Evolutionary conservation across 2,113 vertebrate genomes (phyloP).

Genomic region (Poeciliopsis prolifica): DNA sequence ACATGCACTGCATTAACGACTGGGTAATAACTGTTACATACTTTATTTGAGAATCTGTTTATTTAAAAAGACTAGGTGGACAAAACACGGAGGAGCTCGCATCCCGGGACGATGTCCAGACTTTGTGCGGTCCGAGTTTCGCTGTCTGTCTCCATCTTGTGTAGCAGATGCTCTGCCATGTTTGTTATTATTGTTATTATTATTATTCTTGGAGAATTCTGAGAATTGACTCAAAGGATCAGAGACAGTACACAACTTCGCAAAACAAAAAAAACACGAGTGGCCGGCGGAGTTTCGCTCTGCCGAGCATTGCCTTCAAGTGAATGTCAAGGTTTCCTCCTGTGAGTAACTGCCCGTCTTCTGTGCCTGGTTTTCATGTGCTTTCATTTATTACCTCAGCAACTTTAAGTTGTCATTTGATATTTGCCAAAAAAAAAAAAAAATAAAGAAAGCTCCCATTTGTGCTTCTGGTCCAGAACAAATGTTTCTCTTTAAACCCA

Average conservation of each 20-base stretch:
- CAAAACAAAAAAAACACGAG: slow-evolving; percentile 13
- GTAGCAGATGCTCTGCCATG: not conserved
- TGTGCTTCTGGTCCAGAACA: not conserved
- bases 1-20: slow-evolving; percentile 18
- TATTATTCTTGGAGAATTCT: not conserved
- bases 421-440: not conserved
- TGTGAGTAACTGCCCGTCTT: slow-evolving; percentile 50
- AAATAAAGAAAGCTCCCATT: not conserved
- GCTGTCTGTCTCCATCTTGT: slow-evolving; percentile 1
- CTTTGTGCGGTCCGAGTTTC: not conserved
- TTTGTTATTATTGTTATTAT: not conserved
- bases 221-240: slow-evolving; percentile 8
- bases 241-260: not conserved
- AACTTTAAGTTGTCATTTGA: slow-evolving; percentile 23
- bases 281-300: slow-evolving; percentile 17
- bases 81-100: slow-evolving; percentile 5
- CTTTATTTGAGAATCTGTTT: slow-evolving; percentile 22
- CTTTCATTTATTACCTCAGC: slow-evolving; percentile 56
- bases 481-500: slow-evolving; percentile 5
- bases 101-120: slow-evolving; percentile 8
- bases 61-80: slow-evolving; percentile 11
- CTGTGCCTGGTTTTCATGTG: slow-evolving; percentile 54
- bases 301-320: slow-evolving; percentile 48
- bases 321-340: slow-evolving; percentile 65
- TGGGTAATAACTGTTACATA: slow-evolving; percentile 34